A percentile compares a stretch with the other conserved stretches of the same genome.
Evolutionary conservation across 2,888 invertebrate species (phyloP).

Genomic region (Ditylenchus weischeri): DNA sequence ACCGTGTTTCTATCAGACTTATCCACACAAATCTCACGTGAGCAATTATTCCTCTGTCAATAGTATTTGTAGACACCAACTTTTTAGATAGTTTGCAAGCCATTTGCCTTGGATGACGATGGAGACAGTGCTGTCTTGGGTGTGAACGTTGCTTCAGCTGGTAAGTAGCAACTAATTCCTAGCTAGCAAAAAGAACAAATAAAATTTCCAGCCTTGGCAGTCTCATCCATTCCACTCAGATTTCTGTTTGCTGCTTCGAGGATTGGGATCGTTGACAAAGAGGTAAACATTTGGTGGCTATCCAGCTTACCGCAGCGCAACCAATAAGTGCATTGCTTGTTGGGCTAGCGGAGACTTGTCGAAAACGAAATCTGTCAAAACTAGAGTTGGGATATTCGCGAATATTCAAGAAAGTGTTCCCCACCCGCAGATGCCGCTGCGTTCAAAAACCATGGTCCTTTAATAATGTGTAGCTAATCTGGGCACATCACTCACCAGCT

Average conservation of each 20-base stretch:
- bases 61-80: background rate
- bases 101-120: constrained; percentile 80
- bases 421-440: no score
- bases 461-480: no score
- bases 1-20: constrained; percentile 79
- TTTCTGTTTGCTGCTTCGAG: constrained; percentile 92
- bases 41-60: background rate
- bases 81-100: constrained; percentile 76
- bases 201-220: constrained; percentile 68
- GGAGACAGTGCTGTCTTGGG: constrained; percentile 84
- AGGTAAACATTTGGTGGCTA: constrained; percentile 23
- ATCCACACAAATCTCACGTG: constrained; percentile 51
- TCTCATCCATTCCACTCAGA: constrained; percentile 93
- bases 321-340: no score
- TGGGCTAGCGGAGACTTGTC: no score
- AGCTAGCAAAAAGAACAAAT: background rate
- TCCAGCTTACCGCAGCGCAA: no score
- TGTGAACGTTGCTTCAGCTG: constrained; percentile 83
- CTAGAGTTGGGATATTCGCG: no score
- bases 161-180: background rate
- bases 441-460: no score
- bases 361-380: no score
- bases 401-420: no score
- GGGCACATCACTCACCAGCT: no score
- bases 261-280: constrained; percentile 74